These are phyloP conservation scores for Nephrotoma guestfalica DNA, from an alignment of 2,888 invertebrate genomes.

Conservation along the genomic window DNA sequence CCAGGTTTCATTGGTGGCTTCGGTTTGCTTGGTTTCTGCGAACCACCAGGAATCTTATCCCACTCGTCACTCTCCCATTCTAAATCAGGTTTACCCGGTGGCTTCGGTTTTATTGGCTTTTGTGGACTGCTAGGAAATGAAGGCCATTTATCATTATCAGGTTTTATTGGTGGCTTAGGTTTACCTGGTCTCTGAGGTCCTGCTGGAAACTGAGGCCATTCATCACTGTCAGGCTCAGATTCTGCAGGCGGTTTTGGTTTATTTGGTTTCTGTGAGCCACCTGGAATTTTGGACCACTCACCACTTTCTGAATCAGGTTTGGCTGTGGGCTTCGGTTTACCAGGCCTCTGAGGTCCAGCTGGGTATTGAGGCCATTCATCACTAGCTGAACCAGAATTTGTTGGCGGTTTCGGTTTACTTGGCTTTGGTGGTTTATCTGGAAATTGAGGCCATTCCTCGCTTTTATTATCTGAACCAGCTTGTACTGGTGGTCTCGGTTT, in stretches of 20 bases:
- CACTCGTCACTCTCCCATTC: neutral
- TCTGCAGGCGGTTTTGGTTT: neutral
- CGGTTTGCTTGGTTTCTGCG: neutral
- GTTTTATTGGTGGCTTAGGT: neutral
- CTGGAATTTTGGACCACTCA: too few species aligned
- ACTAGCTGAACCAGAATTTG: neutral
- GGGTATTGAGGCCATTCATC: too few species aligned
- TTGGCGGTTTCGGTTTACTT: neutral
- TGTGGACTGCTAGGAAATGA: neutral
- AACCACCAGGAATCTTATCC: neutral
- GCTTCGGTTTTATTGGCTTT: neutral
- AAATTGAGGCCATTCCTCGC: neutral
- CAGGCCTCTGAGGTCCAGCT: neutral
- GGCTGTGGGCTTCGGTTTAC: neutral
- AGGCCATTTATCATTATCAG: neutral
- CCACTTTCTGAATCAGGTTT: too few species aligned
- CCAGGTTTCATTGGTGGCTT: neutral
- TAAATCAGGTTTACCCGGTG: neutral
- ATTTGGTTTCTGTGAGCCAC: too few species aligned
- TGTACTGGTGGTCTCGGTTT: neutral
- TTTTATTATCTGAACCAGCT: neutral
- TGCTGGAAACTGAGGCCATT: neutral
- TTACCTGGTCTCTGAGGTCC: neutral
- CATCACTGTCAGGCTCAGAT: neutral
- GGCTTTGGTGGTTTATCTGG: neutral